phyloP scores from a whole-genome alignment of 2,888 invertebrate genomes.

The Heliconius erato region DNA sequence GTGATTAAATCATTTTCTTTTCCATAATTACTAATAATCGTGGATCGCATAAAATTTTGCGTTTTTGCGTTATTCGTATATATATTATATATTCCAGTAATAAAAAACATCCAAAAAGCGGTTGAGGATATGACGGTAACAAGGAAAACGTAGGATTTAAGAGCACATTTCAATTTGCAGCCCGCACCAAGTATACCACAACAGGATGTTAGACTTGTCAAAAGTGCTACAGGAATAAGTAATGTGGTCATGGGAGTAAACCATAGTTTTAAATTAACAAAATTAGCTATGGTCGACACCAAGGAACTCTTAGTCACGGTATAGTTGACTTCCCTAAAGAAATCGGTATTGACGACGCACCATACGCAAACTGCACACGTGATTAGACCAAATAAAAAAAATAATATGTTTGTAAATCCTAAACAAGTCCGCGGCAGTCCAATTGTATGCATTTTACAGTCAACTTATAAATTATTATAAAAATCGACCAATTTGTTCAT shows the following conservation, averaged over 20 bases:
- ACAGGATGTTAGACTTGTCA: slow-evolving; percentile 74
- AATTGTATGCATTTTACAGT: slow-evolving; percentile 71
- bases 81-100: slow-evolving; percentile 73
- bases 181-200: slow-evolving; percentile 78
- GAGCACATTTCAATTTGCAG: slow-evolving; percentile 74
- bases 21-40: slow-evolving; percentile 68
- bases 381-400: slow-evolving; percentile 67
- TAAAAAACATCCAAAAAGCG: slow-evolving; percentile 72
- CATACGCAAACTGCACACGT: slow-evolving; percentile 70
- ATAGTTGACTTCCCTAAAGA: slow-evolving; percentile 77
- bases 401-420: slow-evolving; percentile 74
- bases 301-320: slow-evolving; percentile 71
- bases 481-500: slow-evolving; percentile 33
- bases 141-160: slow-evolving; percentile 75
- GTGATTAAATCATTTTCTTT: slow-evolving; percentile 73
- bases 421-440: slow-evolving; percentile 77
- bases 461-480: slow-evolving; percentile 31
- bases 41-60: slow-evolving; percentile 58
- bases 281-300: slow-evolving; percentile 67
- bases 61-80: slow-evolving; percentile 69
- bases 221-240: slow-evolving; percentile 64
- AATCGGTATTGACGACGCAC: slow-evolving; percentile 74
- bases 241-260: slow-evolving; percentile 70
- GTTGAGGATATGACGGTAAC: slow-evolving; percentile 63
- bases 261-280: slow-evolving; percentile 74